These are phyloP conservation scores for Epizoanthus scotinus DNA, from an alignment of 92 coral and sea anemone genomes.

Conservation along the genomic window DNA sequence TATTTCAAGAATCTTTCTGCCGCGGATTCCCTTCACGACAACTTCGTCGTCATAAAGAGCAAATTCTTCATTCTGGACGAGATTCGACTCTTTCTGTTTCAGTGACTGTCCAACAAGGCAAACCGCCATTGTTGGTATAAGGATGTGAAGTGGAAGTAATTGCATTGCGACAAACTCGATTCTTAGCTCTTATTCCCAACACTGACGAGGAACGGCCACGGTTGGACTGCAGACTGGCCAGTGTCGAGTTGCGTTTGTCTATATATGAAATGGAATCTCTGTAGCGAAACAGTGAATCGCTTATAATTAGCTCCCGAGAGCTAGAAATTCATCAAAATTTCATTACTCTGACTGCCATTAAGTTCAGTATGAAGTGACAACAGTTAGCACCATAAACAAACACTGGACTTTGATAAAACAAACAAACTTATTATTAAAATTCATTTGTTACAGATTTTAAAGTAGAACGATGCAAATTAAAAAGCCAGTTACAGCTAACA, in stretches of 20 bases:
- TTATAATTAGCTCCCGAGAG: too few species aligned
- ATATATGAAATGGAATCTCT: too few species aligned
- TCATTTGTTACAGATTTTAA: slow-evolving; percentile 15
- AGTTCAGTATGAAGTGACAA: slow-evolving; percentile 17
- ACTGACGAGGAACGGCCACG: not conserved
- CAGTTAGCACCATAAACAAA: slow-evolving; percentile 4
- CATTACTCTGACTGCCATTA: not conserved
- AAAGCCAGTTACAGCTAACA: not conserved
- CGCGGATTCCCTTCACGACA: slow-evolving; percentile 7
- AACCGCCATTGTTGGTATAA: slow-evolving; percentile 24
- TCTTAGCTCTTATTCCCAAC: not conserved
- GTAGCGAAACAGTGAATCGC: too few species aligned
- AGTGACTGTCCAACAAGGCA: not conserved
- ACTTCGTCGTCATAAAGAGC: slow-evolving; percentile 7
- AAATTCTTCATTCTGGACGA: not conserved
- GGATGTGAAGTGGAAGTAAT: slow-evolving; percentile 20
- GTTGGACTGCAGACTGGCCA: too few species aligned
- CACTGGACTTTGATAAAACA: slow-evolving; percentile 2
- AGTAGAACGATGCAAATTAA: not conserved
- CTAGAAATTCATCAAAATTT: not conserved
- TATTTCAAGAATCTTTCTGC: slow-evolving; percentile 60
- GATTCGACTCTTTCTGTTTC: not conserved
- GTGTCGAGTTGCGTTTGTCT: too few species aligned
- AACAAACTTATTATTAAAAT: slow-evolving; percentile 11
- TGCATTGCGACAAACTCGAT: slow-evolving; percentile 19